Evolutionary conservation across 2,113 vertebrate genomes (phyloP).

Genomic region (Xenus cinereus): DNA sequence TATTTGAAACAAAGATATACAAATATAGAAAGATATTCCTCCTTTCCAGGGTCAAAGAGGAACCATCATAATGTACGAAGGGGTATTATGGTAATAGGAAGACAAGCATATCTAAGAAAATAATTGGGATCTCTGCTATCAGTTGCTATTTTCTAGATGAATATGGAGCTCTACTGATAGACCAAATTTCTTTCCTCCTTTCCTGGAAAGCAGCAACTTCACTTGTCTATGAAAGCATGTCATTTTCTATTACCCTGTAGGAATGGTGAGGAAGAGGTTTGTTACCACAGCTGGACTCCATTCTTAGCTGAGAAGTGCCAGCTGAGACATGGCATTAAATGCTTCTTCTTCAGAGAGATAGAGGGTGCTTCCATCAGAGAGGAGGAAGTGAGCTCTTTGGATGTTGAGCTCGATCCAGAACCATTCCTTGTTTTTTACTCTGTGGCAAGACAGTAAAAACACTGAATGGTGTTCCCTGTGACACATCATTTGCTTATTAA

Average conservation of each 20-base stretch:
- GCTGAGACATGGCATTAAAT: neutral
- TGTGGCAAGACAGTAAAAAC: neutral
- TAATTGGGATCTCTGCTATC: neutral
- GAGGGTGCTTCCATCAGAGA: neutral
- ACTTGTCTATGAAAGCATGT: fast-evolving
- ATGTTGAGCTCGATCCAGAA: neutral
- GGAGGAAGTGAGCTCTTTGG: neutral
- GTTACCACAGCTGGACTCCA: neutral
- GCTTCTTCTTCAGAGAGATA: neutral
- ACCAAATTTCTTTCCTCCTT: fast-evolving
- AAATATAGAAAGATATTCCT: neutral
- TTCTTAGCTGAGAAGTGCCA: neutral
- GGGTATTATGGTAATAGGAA: neutral
- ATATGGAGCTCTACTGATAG: neutral
- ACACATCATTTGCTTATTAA: neutral
- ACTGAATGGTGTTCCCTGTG: neutral
- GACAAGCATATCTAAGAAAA: neutral
- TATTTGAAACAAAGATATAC: neutral
- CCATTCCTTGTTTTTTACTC: neutral
- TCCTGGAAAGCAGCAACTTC: neutral
- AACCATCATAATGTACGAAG: neutral
- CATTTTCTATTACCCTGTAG: neutral
- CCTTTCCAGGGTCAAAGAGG: neutral
- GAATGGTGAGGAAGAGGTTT: neutral
- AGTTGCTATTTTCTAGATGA: neutral